Evolutionary conservation across 2,797 vertebrate species (phyloP).

Genomic region (Molossus alvarezi): DNA sequence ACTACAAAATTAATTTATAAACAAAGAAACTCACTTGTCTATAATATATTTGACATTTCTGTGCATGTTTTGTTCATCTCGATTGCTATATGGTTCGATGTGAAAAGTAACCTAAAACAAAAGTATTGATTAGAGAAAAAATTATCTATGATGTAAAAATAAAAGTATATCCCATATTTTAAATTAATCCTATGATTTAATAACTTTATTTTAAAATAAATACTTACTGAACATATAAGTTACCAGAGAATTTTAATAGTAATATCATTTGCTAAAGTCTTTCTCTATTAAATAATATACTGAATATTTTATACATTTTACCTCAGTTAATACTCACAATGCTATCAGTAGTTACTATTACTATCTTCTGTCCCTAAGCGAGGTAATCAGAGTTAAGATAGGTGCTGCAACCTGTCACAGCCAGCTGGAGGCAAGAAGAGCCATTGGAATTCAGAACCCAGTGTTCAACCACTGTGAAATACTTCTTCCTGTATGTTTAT

Average conservation of each 20-base stretch:
- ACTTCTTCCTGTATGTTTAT: background rate
- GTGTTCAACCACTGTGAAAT: background rate
- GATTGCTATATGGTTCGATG: conserved; percentile 96
- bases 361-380: background rate
- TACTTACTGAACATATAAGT: background rate
- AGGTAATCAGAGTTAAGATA: background rate
- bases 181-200: conserved; percentile 15
- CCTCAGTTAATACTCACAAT: background rate
- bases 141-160: background rate
- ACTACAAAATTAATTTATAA: conserved; percentile 14
- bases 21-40: conserved; percentile 93
- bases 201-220: conserved; percentile 16
- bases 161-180: background rate
- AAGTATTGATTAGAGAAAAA: conserved; percentile 59
- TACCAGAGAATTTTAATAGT: conserved; percentile 47
- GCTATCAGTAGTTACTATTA: background rate
- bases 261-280: background rate
- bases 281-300: conserved; percentile 6
- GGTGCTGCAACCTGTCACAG: background rate
- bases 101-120: conserved; percentile 95
- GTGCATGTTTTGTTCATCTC: conserved; percentile 95
- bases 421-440: background rate
- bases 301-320: background rate
- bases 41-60: conserved; percentile 96
- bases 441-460: background rate